Evolutionary conservation across 2,113 vertebrate species (phyloP), one percentile per base, ranked within the genome.

Genomic region (Ramphastos sulfuratus): DNA sequence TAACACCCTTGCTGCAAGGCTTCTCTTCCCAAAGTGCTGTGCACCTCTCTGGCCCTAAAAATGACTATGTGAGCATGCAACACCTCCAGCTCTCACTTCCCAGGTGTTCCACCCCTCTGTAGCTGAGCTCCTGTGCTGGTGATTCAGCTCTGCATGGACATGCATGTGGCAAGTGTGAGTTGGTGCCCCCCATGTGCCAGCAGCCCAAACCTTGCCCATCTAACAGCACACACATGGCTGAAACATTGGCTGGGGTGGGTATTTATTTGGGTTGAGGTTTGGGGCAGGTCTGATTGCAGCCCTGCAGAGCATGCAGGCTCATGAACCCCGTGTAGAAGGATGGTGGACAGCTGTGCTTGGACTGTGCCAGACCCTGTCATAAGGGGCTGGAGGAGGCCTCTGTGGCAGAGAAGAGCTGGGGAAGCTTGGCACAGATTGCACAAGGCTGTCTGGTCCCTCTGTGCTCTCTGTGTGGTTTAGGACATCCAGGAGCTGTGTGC

Each of bases 121-220:
- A 39, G 37, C 37, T 39, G 37, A 39, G 42, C 42, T 42, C 42
- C 42, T 42, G 42, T 42, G 42, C 18, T 11, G 15, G 17, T n/a
- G n/a, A 13, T 30, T 72, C 56, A 71, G 33, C 48, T 17, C n/a
- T 42, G 42, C 15, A 15, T 42, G 42, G 42, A 42, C 42, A 42
- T 63, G 18, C 4, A 0, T 2, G 19, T 33, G 23, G 56, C 28
- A 1, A 2, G 12, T 9, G 15, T 19, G n/a, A 27, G 20, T 5
- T 7, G 17, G 55, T n/a, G 46, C 7, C 1, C 2, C 5, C 5
- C 46, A 28, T 14, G 18, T 7, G 2, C 35, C 55, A 27, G 31
- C 15, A 11, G 56, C 76, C 48, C 63, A 58, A n/a, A 70, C 21
- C 31, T 50, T 25, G 71, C 35, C 23, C 9, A 3, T 7, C 30